Percentiles rank a stretch among this genome's conserved stretches.
Conservation (phyloP, 1,140 invertebrate species). For the Drosophila miranda region DNA sequence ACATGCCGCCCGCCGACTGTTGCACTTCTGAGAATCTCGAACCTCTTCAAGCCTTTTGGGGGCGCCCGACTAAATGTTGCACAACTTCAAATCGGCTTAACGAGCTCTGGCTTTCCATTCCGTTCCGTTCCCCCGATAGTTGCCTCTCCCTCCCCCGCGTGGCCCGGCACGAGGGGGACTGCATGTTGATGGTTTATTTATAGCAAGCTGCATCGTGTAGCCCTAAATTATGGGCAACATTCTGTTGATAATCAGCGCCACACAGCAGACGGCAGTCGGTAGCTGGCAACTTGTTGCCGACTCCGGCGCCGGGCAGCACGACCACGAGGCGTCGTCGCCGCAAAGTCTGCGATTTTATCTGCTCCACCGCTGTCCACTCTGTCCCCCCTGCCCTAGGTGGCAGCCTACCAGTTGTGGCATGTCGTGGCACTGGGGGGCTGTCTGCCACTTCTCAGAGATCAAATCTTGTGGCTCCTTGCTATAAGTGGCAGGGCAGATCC, state of each 20-base stretch:
- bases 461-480: conserved; percentile 35
- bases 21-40: conserved; percentile 18
- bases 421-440: conserved; percentile 38
- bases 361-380: conserved; percentile 35
- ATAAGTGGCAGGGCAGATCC: conserved; percentile 24
- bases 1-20: conserved; percentile 6
- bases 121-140: conserved; percentile 11
- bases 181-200: conserved; percentile 46
- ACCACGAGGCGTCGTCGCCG: conserved; percentile 47
- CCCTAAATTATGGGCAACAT: conserved; percentile 66
- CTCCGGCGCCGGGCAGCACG: conserved; percentile 53
- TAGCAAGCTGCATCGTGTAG: conserved; percentile 24
- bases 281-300: conserved; percentile 61
- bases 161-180: conserved; percentile 35
- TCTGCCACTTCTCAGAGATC: conserved; percentile 35
- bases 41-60: conserved; percentile 3
- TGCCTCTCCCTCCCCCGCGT: not conserved
- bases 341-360: conserved; percentile 76
- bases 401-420: conserved; percentile 59
- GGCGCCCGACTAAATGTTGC: conserved; percentile 10
- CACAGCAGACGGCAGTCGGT: conserved; percentile 1
- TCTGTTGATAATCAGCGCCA: conserved; percentile 18
- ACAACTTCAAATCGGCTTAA: conserved; percentile 7
- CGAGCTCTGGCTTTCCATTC: conserved; percentile 16
- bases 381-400: conserved; percentile 1